Evolutionary conservation across 2,797 vertebrate genomes (phyloP).

Genomic region (Ciconia nigra): DNA sequence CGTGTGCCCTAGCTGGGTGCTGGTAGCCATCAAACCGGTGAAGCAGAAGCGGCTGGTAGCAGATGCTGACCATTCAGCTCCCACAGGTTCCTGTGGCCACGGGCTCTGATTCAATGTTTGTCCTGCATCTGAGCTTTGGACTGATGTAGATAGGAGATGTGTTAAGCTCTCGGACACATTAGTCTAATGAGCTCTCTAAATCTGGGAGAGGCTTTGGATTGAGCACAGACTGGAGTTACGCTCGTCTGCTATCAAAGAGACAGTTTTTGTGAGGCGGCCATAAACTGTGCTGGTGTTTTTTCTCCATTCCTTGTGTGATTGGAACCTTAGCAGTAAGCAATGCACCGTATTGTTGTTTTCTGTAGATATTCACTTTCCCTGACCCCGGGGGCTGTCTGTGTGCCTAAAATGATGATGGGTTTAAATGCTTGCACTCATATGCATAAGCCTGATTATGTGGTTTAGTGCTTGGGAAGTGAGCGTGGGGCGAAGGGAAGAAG

Average conservation of each 20-base stretch:
- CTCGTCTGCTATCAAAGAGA: background rate
- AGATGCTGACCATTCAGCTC: background rate
- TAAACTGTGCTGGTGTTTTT: background rate
- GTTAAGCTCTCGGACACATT: fast-evolving
- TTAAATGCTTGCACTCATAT: background rate
- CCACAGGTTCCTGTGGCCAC: no score
- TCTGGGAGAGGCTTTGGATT: background rate
- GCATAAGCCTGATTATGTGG: fast-evolving
- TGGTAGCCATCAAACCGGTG: background rate
- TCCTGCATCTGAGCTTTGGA: background rate
- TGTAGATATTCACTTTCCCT: background rate
- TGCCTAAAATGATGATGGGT: background rate
- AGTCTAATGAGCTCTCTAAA: background rate
- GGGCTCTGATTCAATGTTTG: background rate
- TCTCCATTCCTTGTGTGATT: fast-evolving
- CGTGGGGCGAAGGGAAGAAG: fast-evolving
- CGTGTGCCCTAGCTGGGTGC: background rate
- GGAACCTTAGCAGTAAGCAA: background rate
- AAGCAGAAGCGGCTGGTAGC: background rate
- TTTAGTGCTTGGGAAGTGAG: background rate
- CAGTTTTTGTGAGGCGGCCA: background rate
- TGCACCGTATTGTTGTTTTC: fast-evolving
- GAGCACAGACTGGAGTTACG: background rate
- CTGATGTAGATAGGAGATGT: background rate
- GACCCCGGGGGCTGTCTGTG: background rate